These are phyloP conservation scores for Drosophila eohydei DNA, from an alignment of 2,888 invertebrate genomes.

Conservation along the genomic window DNA sequence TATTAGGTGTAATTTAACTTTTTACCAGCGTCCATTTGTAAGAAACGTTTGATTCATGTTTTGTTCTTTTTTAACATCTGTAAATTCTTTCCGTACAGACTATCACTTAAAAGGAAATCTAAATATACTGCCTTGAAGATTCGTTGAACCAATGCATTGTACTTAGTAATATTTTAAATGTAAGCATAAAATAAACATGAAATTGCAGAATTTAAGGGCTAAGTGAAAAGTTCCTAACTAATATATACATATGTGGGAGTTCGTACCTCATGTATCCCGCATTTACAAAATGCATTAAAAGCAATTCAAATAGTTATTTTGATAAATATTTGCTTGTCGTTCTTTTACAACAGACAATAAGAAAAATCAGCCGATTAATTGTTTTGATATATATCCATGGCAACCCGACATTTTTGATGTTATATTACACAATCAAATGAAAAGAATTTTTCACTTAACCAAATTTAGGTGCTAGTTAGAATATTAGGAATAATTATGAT, in stretches of 20 bases:
- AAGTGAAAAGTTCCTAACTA: constrained; percentile 13
- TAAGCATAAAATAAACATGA: constrained; percentile 3
- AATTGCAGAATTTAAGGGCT: constrained; percentile 14
- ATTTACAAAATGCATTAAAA: not conserved
- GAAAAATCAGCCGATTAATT: not conserved
- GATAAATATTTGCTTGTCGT: not conserved
- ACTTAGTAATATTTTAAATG: constrained; percentile 38
- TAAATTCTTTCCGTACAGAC: not conserved
- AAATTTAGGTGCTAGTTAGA: constrained; percentile 19
- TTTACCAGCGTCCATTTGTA: not conserved
- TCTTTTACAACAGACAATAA: not conserved
- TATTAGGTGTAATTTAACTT: constrained; percentile 16
- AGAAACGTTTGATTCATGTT: constrained; percentile 24
- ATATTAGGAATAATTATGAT: not conserved
- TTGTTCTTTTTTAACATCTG: constrained; percentile 4
- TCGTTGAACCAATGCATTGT: constrained; percentile 34
- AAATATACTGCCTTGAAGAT: constrained; percentile 60
- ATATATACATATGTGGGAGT: not conserved
- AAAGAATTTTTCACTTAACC: constrained; percentile 20
- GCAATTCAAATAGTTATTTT: not conserved
- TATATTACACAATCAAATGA: not conserved
- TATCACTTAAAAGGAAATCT: constrained; percentile 25
- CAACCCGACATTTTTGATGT: not conserved
- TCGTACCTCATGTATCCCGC: not conserved
- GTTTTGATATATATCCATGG: not conserved